A percentile compares a stretch with the other conserved stretches of the same genome.
Conservation (phyloP, 2,888 invertebrate genomes). For the Campoplex capitator region DNA sequence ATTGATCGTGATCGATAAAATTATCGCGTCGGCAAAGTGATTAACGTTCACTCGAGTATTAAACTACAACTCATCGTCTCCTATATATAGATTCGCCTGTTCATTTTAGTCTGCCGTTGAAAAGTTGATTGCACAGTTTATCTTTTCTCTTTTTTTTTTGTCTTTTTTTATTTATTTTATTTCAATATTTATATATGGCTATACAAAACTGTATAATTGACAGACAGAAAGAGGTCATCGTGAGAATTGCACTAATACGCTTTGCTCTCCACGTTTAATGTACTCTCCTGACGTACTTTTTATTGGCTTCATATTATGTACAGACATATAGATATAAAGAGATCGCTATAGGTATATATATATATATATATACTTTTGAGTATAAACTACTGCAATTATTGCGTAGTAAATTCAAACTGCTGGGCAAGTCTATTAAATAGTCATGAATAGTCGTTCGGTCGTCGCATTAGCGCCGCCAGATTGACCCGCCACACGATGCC, state of each 20-base stretch:
- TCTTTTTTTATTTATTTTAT: background rate
- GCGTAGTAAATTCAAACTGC: conserved; percentile 58
- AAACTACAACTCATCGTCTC: conserved; percentile 42
- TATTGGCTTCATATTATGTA: background rate
- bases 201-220: background rate
- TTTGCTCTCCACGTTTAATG: conserved; percentile 34
- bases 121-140: conserved; percentile 39
- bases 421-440: conserved; percentile 74
- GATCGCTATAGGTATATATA: too few species aligned
- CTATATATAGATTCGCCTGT: background rate
- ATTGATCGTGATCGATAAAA: conserved; percentile 62
- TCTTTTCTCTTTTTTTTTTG: background rate
- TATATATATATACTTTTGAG: conserved; percentile 2
- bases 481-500: conserved; percentile 77
- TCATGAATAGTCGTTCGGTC: conserved; percentile 69
- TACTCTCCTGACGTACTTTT: conserved; percentile 15
- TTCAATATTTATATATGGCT: background rate
- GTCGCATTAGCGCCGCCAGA: conserved; percentile 80
- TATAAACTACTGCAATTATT: conserved; percentile 59
- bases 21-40: conserved; percentile 40
- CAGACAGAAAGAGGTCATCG: conserved; percentile 47
- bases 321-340: background rate
- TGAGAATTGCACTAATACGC: conserved; percentile 44
- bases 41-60: conserved; percentile 49
- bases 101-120: conserved; percentile 44